Conservation (phyloP, 2,113 vertebrate species). For the Larimichthys crocea region DNA sequence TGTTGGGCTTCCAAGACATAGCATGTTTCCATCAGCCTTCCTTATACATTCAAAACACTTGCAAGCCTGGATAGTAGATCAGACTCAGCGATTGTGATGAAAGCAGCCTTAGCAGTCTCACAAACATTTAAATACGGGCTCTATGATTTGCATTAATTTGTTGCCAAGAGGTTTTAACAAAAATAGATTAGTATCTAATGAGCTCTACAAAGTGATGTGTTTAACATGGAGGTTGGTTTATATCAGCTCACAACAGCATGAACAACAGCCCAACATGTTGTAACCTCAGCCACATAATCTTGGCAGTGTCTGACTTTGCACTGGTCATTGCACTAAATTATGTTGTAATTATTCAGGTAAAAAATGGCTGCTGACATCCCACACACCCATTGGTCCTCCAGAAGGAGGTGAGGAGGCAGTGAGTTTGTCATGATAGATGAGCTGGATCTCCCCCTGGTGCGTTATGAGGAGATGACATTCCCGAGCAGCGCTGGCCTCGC, state of each 20-base stretch:
- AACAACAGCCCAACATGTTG: not conserved
- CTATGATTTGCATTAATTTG: not conserved
- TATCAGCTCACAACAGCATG: not conserved
- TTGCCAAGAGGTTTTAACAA: not conserved
- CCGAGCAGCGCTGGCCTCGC: constrained; percentile 45
- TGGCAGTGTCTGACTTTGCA: constrained; percentile 43
- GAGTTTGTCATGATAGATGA: constrained; percentile 68
- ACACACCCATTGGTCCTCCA: constrained; percentile 47
- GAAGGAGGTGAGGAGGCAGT: constrained; percentile 40
- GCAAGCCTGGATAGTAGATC: not conserved
- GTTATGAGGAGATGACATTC: constrained; percentile 68
- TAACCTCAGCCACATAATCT: constrained; percentile 32
- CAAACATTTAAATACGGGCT: not conserved
- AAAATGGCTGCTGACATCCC: constrained; percentile 65
- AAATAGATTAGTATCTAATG: not conserved
- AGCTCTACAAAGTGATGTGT: not conserved
- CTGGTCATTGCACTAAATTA: constrained; percentile 70
- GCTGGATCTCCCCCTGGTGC: constrained; percentile 41
- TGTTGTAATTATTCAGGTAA: constrained; percentile 78
- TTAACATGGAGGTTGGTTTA: constrained; percentile 3
- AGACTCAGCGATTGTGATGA: not conserved
- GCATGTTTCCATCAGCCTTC: not conserved
- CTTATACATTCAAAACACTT: not conserved
- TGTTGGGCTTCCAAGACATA: not conserved
- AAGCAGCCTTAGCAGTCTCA: not conserved